Percentiles rank a stretch among this genome's conserved stretches.
Conservation (phyloP, 2,888 invertebrate genomes). For the Vanessa cardui region DNA sequence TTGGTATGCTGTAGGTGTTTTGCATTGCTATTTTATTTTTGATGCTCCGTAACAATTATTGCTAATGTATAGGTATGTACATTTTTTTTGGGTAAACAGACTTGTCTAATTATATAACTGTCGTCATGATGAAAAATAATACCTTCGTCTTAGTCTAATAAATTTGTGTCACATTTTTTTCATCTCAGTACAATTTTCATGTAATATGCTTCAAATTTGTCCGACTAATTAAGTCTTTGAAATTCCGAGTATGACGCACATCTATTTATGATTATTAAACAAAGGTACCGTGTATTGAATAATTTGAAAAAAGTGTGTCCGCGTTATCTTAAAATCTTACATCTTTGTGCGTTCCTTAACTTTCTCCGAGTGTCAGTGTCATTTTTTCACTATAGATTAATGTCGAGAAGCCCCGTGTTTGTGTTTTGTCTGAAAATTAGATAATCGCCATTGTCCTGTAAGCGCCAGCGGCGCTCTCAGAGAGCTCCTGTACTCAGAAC, state of each 20-base stretch:
- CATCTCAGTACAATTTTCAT: too few relatives aligned
- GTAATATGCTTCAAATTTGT: too few relatives aligned
- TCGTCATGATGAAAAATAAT: too few relatives aligned
- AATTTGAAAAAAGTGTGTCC: slow-evolving; percentile 63
- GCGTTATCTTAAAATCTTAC: slow-evolving; percentile 58
- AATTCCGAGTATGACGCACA: slow-evolving; percentile 39
- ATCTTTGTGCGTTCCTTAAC: slow-evolving; percentile 67
- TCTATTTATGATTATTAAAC: slow-evolving; percentile 49
- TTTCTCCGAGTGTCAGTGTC: slow-evolving; percentile 64
- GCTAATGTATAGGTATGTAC: neutral
- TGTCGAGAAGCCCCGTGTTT: slow-evolving; percentile 60
- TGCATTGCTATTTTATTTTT: slow-evolving; percentile 39
- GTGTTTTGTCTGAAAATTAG: slow-evolving; percentile 62
- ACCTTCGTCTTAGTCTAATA: neutral
- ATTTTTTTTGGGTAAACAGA: neutral
- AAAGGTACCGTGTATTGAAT: slow-evolving; percentile 62
- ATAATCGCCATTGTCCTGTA: slow-evolving; percentile 66
- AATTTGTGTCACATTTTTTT: neutral
- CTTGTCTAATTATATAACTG: neutral
- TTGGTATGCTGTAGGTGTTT: slow-evolving; percentile 44
- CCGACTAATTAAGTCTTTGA: slow-evolving; percentile 32
- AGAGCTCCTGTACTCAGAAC: slow-evolving; percentile 62
- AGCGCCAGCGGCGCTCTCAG: slow-evolving; percentile 64
- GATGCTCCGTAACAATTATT: slow-evolving; percentile 7
- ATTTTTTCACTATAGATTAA: slow-evolving; percentile 60